Evolutionary conservation across 2,113 vertebrate genomes (phyloP), one percentile per base, ranked within the genome.

Genomic region (Lophura nycthemera): DNA sequence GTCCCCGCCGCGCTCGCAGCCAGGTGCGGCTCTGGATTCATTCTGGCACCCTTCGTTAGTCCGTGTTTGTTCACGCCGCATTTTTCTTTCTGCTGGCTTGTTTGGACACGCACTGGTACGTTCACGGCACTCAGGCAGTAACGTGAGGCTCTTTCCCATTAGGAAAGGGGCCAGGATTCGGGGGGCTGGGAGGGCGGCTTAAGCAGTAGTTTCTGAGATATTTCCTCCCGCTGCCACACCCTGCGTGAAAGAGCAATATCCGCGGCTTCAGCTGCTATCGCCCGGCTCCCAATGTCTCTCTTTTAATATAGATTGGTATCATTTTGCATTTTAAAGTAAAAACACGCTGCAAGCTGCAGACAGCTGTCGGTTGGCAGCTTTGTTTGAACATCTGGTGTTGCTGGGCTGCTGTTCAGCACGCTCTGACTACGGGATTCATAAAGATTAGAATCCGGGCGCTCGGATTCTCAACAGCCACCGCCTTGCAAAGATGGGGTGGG

Each of bases 291-390:
- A 95, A 91, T 42, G 54, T 89, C 93, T 93, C 91, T 97, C 92
- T 96, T 88, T 82, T 96, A 85, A 95, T 96, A 96, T 86, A 93
- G 96, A 91, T 95, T 77, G 88, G n/a, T 91, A 93, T 97, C 95
- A 82, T 94, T 90, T 95, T 95, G 92, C 92, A 92, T 96, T 97
- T 97, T 97, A 95, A 97, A 97, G 95, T 96, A 97, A 97, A 95
- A 96, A 92, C 95, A 96, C 50, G 52, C 95, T 96, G 95, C 96
- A 97, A 95, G 96, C 97, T 97, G 92, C 95, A 97, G 92, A 95
- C 97, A 97, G 97, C 97, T 97, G 97, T 97, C 91, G 95, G 95
- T 97, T 97, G 97, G 97, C 97, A 97, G 96, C 96, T 95, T 96
- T 96, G 95, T 96, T 93, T 94, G 97, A 97, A 97, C 97, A 97